Evolutionary conservation across 2,888 invertebrate genomes (phyloP).

Genomic region (Chaetoderma sp.): DNA sequence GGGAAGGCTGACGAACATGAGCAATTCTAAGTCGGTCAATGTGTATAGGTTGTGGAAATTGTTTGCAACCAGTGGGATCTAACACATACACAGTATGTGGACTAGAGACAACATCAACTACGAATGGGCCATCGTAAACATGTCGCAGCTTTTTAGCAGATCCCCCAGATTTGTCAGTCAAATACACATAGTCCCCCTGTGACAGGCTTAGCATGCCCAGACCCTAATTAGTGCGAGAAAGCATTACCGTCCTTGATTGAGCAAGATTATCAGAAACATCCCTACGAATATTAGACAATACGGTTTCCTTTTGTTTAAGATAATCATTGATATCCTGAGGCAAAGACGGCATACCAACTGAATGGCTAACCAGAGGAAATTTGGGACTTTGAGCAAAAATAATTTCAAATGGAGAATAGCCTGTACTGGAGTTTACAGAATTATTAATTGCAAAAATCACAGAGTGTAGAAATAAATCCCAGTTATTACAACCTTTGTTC

Average conservation of each 20-base stretch:
- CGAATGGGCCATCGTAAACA: constrained; percentile 30
- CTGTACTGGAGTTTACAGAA: background rate
- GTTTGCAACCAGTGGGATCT: constrained; percentile 15
- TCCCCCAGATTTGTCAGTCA: constrained; percentile 23
- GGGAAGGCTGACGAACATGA: constrained; percentile 30
- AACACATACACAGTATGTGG: constrained; percentile 25
- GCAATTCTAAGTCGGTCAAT: constrained; percentile 34
- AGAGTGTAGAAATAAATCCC: background rate
- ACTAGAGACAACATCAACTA: constrained; percentile 26
- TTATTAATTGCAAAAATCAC: background rate
- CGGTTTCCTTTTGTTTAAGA: background rate
- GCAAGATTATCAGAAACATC: background rate
- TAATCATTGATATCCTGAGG: background rate
- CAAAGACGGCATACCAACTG: background rate
- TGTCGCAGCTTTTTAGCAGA: constrained; percentile 30
- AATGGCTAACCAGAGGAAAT: background rate
- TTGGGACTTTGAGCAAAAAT: constrained; percentile 8
- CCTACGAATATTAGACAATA: background rate
- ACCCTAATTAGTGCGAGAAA: constrained; percentile 4
- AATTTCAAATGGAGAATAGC: constrained; percentile 9
- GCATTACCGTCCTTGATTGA: constrained; percentile 15
- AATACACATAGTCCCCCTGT: constrained; percentile 34
- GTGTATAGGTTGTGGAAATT: constrained; percentile 25
- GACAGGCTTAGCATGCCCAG: constrained; percentile 3
- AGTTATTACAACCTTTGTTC: background rate